Evolutionary conservation across 2,888 invertebrate species (phyloP).

Genomic region (Heliconius cydno): DNA sequence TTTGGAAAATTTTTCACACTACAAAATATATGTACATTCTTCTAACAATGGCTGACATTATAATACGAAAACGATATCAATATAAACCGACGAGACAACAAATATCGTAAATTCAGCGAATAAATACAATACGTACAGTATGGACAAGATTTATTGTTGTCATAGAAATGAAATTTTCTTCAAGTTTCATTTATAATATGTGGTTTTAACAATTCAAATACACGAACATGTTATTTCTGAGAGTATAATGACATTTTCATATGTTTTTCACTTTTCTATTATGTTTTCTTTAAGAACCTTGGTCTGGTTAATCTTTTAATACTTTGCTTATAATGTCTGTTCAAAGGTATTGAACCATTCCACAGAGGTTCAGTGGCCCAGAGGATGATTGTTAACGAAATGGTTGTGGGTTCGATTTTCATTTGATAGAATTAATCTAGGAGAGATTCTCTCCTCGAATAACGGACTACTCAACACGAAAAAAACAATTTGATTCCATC

Average conservation of each 20-base stretch:
- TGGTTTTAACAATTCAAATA: slow-evolving; percentile 1
- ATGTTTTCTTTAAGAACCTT: neutral
- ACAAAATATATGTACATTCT: neutral
- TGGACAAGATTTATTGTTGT: slow-evolving; percentile 15
- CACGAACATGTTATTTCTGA: neutral
- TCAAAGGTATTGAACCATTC: no score
- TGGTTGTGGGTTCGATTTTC: no score
- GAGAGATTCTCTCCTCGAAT: no score
- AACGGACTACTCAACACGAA: no score
- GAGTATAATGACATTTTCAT: neutral
- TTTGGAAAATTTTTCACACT: neutral
- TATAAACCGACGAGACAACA: slow-evolving; percentile 14
- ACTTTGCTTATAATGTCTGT: no score
- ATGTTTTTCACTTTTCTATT: neutral
- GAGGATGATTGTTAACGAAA: no score
- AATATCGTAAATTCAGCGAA: slow-evolving; percentile 18
- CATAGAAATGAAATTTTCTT: slow-evolving; percentile 6
- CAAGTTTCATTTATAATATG: neutral
- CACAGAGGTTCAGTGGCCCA: no score
- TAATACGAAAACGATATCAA: slow-evolving; percentile 7
- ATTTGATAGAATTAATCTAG: no score
- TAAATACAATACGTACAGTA: neutral
- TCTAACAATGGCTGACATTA: slow-evolving; percentile 2
- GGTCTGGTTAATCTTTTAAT: no score
- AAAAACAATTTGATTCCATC: no score